Evolutionary conservation across 2,113 vertebrate genomes (phyloP).

Genomic region (Brachyistius frenatus): DNA sequence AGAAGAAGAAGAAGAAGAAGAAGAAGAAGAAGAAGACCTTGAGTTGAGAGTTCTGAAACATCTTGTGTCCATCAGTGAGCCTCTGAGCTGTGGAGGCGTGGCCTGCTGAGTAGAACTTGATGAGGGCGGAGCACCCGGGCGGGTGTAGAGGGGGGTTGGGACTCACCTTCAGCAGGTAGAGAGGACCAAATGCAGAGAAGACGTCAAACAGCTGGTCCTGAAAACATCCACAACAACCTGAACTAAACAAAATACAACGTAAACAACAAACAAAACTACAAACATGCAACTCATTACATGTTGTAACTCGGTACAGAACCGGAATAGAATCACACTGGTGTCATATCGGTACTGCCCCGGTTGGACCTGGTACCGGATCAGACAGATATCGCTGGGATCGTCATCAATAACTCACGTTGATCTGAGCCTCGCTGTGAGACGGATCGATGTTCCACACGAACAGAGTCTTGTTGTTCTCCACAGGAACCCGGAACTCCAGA

Average conservation of each 20-base stretch:
- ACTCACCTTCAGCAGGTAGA: conserved; percentile 84
- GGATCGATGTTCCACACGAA: conserved; percentile 86
- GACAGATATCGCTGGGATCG: too few relatives aligned
- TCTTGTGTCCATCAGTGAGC: conserved; percentile 66
- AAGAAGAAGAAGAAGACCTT: conserved; percentile 78
- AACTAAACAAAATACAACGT: not conserved
- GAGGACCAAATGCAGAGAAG: conserved; percentile 85
- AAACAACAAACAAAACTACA: too few relatives aligned
- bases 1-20: not conserved
- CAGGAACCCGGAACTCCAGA: conserved; percentile 82
- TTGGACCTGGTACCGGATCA: not conserved
- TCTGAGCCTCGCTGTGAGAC: conserved; percentile 53
- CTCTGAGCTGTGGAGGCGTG: conserved; percentile 84
- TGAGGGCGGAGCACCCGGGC: conserved; percentile 83
- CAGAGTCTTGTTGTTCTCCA: conserved; percentile 79
- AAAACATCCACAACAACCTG: not conserved
- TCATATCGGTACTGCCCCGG: too few relatives aligned
- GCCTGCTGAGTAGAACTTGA: conserved; percentile 85
- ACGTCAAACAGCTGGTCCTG: conserved; percentile 75
- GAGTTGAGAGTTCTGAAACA: conserved; percentile 83
- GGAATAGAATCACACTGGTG: too few relatives aligned
- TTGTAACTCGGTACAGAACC: too few relatives aligned
- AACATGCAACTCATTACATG: too few relatives aligned
- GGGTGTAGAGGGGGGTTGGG: conserved; percentile 72
- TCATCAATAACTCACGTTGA: conserved; percentile 70